Conservation (phyloP, 2,888 invertebrate species). For the Aquatica leii region DNA sequence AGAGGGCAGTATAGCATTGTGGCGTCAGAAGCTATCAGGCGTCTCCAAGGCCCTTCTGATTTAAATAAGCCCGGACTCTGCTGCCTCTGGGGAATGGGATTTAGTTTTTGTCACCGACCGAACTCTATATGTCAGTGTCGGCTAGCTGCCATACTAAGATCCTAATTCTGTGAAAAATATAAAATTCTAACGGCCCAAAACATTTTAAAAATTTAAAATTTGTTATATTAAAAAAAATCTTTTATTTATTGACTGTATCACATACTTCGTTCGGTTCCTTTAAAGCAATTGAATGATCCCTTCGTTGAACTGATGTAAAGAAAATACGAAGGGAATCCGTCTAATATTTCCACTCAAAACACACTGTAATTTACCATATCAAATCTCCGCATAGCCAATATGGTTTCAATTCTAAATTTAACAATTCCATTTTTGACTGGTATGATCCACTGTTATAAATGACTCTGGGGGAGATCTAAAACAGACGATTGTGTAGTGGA, state of each 20-base stretch:
- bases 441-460: constrained; percentile 59
- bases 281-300: constrained; percentile 22
- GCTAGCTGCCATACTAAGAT: constrained; percentile 49
- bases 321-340: constrained; percentile 30
- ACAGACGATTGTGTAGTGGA: constrained; percentile 49
- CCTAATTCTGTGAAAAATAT: constrained; percentile 57
- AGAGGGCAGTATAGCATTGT: constrained; percentile 58
- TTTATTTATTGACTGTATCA: constrained; percentile 10
- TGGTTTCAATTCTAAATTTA: constrained; percentile 49
- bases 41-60: constrained; percentile 59
- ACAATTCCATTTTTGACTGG: constrained; percentile 60
- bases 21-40: constrained; percentile 61
- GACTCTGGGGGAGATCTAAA: constrained; percentile 52
- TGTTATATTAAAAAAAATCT: constrained; percentile 3
- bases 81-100: constrained; percentile 57
- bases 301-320: constrained; percentile 27
- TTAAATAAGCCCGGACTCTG: constrained; percentile 61
- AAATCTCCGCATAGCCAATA: constrained; percentile 54
- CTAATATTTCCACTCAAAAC: constrained; percentile 41
- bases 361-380: constrained; percentile 54
- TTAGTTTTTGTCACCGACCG: constrained; percentile 60
- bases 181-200: constrained; percentile 14
- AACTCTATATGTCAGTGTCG: constrained; percentile 60
- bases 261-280: constrained; percentile 23
- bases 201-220: constrained; percentile 4